phyloP scores from a whole-genome alignment of 2,113 vertebrate species.

The Actenoides lindsayi region DNA sequence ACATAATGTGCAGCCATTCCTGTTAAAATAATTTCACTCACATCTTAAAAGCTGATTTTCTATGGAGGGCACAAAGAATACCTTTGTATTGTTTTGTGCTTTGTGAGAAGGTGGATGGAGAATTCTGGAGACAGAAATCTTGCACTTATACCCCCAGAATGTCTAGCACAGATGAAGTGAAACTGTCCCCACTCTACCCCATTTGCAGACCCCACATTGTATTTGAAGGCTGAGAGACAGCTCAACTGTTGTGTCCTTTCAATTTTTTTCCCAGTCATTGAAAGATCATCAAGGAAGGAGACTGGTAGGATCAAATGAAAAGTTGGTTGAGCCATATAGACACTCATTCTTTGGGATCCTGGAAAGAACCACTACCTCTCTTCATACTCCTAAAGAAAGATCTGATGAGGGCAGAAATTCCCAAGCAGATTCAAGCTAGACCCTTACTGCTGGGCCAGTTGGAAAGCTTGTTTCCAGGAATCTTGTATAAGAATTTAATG shows the following conservation, averaged over 20 bases:
- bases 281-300: background rate
- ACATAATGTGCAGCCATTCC: background rate
- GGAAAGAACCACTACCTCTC: background rate
- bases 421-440: background rate
- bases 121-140: background rate
- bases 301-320: background rate
- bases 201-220: background rate
- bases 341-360: background rate
- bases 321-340: background rate
- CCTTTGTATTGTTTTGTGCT: background rate
- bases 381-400: background rate
- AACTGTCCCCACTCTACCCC: background rate
- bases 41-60: background rate
- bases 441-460: accelerated
- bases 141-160: background rate
- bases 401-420: background rate
- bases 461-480: background rate
- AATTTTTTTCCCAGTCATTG: background rate
- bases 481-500: background rate
- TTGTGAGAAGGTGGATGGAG: background rate
- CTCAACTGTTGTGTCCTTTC: background rate
- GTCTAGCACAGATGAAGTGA: background rate
- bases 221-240: background rate
- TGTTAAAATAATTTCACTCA: background rate
- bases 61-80: background rate